Evolutionary conservation across 1,140 invertebrate genomes (phyloP), one percentile per base, ranked within the genome.

Genomic region (Octopus bimaculoides): DNA sequence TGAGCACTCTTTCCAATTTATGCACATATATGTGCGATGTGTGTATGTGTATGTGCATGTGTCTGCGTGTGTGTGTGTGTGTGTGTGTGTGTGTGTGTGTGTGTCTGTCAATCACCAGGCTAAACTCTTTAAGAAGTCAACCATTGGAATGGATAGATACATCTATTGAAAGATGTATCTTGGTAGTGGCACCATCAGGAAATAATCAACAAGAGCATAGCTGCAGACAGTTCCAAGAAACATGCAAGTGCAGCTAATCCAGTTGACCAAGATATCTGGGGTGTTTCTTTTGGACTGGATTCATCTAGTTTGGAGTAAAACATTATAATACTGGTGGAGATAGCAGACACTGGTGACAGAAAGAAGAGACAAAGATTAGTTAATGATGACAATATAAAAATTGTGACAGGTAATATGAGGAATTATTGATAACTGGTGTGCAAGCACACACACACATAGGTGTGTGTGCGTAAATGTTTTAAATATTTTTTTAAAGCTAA

Each of bases 221-320:
- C 82, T 73, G 81, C 78, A 26, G 75, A 56, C 14, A 84, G 78
- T 77, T 84, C 77, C 56, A 81, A 78, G 6, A 83, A 14, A 79
- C 83, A 82, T 3, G 82, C 79, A 26, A 77, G 71, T 20, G 75
- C 82, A 20, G 83, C 83, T 14, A 81, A 66, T 3, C 82, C 69
- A 4, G 83, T 77, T 56, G 83, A 84, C 83, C 83, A 84, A 17
- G 77, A 80, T 8, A 84, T 81, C 73, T 84, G 61, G 26, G 83
- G 83, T 17, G 54, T 77, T 5, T 61, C 78, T 10, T 73, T 56
- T 56, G 79, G 69, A 79, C 80, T 81, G 0, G 81, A 82, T 73
- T 84, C 83, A 20, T 84, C 82, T 12, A 84, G 77, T 74, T 84
- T 84, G 5, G 81, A 79, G 81, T 84, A 84, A 77, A 84, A 84